Conservation (phyloP, 1,140 invertebrate species). For the Brachionus sp. region DNA sequence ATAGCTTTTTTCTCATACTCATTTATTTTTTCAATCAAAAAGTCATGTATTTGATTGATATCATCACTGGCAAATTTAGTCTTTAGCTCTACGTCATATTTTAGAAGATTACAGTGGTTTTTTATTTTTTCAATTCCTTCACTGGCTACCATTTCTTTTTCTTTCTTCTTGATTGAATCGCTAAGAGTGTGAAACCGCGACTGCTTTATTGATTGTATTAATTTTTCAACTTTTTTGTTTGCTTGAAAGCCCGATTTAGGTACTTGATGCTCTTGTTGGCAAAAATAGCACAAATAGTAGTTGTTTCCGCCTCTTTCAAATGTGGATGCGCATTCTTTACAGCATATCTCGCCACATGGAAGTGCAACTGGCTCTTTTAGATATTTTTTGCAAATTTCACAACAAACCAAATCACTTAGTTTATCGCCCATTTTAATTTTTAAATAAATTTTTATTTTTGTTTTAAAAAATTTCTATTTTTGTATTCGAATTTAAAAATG, state of each 20-base stretch:
- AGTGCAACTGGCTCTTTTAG: neutral
- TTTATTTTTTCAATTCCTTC: neutral
- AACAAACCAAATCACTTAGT: neutral
- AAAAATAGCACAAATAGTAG: neutral
- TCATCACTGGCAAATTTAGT: neutral
- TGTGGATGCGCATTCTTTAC: neutral
- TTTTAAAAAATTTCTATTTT: neutral
- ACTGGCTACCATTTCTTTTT: neutral
- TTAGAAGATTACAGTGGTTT: neutral
- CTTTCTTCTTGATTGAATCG: neutral
- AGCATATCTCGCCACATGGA: neutral
- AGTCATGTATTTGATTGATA: neutral
- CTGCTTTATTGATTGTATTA: neutral
- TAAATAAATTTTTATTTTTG: neutral
- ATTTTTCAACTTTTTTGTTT: neutral
- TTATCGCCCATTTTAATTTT: neutral
- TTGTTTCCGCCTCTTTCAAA: neutral
- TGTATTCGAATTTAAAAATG: no score
- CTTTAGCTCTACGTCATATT: conserved; percentile 10
- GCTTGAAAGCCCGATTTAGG: neutral
- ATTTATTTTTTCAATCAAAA: conserved; percentile 20
- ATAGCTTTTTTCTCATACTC: conserved; percentile 17
- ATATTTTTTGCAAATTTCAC: conserved; percentile 9
- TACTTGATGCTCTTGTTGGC: neutral
- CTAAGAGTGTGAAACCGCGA: neutral